Percentiles rank a stretch among this genome's conserved stretches.
Evolutionary conservation across 2,888 invertebrate species (phyloP).

Genomic region (Megaustenia siamemsis): DNA sequence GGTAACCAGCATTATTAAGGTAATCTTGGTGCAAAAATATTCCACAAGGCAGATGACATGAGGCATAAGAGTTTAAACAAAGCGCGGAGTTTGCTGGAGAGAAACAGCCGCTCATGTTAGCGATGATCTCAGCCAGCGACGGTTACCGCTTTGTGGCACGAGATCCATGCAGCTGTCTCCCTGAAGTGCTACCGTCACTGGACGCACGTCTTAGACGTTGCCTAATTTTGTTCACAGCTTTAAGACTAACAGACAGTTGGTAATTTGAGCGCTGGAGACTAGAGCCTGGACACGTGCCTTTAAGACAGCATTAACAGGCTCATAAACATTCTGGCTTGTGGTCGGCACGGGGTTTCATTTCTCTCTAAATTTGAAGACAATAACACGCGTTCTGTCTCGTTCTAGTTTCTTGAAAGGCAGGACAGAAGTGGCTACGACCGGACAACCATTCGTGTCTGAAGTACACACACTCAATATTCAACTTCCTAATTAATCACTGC

Average conservation of each 20-base stretch:
- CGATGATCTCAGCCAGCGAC: not conserved
- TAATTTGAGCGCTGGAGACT: not conserved
- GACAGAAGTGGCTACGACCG: not conserved
- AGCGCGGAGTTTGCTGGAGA: no score
- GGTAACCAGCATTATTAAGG: no score
- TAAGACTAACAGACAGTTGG: not conserved
- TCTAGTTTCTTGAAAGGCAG: not conserved
- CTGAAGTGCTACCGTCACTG: not conserved
- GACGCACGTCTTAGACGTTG: not conserved
- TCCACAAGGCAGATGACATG: no score
- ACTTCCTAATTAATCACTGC: not conserved
- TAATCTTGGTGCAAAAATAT: no score
- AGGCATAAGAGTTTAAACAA: no score
- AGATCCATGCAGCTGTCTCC: not conserved
- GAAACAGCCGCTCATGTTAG: not conserved
- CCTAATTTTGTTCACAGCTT: not conserved
- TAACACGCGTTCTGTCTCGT: not conserved
- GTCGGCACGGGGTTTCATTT: not conserved
- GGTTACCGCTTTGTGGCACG: not conserved
- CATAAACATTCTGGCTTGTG: not conserved
- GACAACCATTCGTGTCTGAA: not conserved
- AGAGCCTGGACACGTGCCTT: not conserved
- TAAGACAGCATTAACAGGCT: not conserved
- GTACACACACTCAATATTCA: not conserved
- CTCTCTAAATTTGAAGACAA: not conserved